Evolutionary conservation across 2,888 invertebrate species (phyloP).

Genomic region (Drosophila eohydei): DNA sequence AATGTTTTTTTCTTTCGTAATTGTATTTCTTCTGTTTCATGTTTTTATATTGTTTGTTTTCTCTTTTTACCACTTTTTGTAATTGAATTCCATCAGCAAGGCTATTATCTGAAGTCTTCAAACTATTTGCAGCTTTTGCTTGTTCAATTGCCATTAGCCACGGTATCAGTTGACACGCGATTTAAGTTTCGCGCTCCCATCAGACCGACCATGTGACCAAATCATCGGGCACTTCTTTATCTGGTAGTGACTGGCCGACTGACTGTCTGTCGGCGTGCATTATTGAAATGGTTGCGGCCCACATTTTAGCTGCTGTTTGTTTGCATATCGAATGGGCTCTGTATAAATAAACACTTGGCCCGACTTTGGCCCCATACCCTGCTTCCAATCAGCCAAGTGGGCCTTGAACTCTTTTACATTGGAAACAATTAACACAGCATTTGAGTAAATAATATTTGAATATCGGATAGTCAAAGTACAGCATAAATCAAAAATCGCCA

Average conservation of each 20-base stretch:
- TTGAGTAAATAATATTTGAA: slow-evolving; percentile 8
- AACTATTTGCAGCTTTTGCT: slow-evolving; percentile 41
- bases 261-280: slow-evolving; percentile 45
- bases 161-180: slow-evolving; percentile 58
- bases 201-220: slow-evolving; percentile 40
- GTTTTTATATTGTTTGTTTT: slow-evolving; percentile 1
- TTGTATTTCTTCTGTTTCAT: neutral
- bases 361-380: slow-evolving; percentile 27
- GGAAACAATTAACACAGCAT: neutral
- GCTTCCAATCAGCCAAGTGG: slow-evolving; percentile 3
- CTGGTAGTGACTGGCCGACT: slow-evolving; percentile 10
- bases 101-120: slow-evolving; percentile 40
- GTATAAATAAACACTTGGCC: slow-evolving; percentile 23
- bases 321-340: slow-evolving; percentile 29
- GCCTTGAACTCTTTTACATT: slow-evolving; percentile 50
- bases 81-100: slow-evolving; percentile 60
- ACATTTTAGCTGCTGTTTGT: slow-evolving; percentile 49
- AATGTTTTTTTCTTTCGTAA: neutral
- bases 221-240: slow-evolving; percentile 48
- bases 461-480: neutral
- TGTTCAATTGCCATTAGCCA: slow-evolving; percentile 44
- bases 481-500: neutral
- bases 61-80: slow-evolving; percentile 45
- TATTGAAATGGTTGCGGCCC: slow-evolving; percentile 64
- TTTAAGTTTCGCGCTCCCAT: slow-evolving; percentile 30